phyloP scores from a whole-genome alignment of 2,888 invertebrate species.

The Drosophila hawaiiensis region DNA sequence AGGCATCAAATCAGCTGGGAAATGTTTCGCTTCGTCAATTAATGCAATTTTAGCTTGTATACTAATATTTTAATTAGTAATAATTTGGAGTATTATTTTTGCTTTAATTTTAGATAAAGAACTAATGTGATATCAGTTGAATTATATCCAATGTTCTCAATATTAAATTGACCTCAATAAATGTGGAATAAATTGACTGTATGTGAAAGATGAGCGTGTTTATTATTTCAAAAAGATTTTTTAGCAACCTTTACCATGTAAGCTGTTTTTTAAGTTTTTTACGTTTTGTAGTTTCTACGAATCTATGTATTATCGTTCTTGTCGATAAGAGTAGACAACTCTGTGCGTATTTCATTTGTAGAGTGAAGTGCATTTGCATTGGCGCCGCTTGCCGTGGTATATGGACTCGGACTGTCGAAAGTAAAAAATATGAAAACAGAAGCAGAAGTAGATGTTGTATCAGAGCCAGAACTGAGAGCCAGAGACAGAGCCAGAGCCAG shows the following conservation, averaged over 20 bases:
- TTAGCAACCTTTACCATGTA: not conserved
- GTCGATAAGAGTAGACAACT: not conserved
- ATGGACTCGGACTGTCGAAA: constrained; percentile 46
- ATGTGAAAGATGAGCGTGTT: not conserved
- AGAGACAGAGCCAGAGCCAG: not conserved
- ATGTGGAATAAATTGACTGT: not conserved
- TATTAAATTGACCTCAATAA: not conserved
- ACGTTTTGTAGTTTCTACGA: not conserved
- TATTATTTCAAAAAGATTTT: not conserved
- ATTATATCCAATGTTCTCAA: not conserved
- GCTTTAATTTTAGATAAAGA: not conserved
- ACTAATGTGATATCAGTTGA: not conserved
- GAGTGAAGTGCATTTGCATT: constrained; percentile 56
- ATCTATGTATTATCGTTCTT: not conserved
- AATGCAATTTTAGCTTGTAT: not conserved
- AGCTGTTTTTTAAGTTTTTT: not conserved
- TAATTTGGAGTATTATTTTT: not conserved
- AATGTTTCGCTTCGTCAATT: not conserved
- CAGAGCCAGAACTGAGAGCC: constrained; percentile 21
- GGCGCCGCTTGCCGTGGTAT: constrained; percentile 52
- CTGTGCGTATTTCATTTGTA: constrained; percentile 6
- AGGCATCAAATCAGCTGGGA: not conserved
- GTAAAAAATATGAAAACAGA: constrained; percentile 14
- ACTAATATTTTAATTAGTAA: too few species aligned
- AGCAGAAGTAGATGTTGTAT: constrained; percentile 23